Percentiles rank a stretch among this genome's conserved stretches.
These are phyloP conservation scores for Clarias laeviceps DNA, from an alignment of 2,797 vertebrate genomes.

Conservation along the genomic window DNA sequence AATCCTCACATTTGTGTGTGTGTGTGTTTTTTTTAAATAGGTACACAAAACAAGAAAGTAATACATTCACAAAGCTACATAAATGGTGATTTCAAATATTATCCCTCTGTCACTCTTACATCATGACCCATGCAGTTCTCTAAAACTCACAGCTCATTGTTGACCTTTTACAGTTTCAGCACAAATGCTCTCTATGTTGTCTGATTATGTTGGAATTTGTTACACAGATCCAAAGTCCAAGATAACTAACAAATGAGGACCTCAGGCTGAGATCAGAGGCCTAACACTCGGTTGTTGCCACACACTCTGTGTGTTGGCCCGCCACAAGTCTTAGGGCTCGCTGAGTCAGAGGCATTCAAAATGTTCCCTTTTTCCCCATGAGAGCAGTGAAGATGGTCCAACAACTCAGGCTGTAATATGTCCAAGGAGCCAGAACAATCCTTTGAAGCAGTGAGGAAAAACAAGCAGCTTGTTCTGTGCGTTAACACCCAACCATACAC, in stretches of 20 bases:
- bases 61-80: background rate
- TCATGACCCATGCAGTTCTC: slow-evolving; percentile 2
- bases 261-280: slow-evolving; percentile 47
- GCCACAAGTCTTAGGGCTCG: slow-evolving; percentile 7
- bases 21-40: background rate
- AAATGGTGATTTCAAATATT: slow-evolving; percentile 12
- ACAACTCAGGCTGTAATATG: slow-evolving; percentile 6
- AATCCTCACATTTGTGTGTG: background rate
- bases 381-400: slow-evolving; percentile 44
- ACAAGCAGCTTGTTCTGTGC: slow-evolving; percentile 29
- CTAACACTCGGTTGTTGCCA: background rate
- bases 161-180: slow-evolving; percentile 33
- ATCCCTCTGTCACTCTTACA: slow-evolving; percentile 18
- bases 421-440: slow-evolving; percentile 17
- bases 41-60: background rate
- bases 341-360: slow-evolving; percentile 17
- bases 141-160: slow-evolving; percentile 21
- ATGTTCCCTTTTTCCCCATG: slow-evolving; percentile 34
- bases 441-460: slow-evolving; percentile 43
- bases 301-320: slow-evolving; percentile 2
- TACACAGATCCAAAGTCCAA: slow-evolving; percentile 18
- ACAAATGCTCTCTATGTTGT: slow-evolving; percentile 24
- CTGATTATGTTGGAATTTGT: slow-evolving; percentile 42
- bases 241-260: slow-evolving; percentile 28
- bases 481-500: slow-evolving; percentile 28